Evolutionary conservation across 2,888 invertebrate genomes (phyloP), one percentile per base, ranked within the genome.

Genomic region (Drosophila imparisetae): DNA sequence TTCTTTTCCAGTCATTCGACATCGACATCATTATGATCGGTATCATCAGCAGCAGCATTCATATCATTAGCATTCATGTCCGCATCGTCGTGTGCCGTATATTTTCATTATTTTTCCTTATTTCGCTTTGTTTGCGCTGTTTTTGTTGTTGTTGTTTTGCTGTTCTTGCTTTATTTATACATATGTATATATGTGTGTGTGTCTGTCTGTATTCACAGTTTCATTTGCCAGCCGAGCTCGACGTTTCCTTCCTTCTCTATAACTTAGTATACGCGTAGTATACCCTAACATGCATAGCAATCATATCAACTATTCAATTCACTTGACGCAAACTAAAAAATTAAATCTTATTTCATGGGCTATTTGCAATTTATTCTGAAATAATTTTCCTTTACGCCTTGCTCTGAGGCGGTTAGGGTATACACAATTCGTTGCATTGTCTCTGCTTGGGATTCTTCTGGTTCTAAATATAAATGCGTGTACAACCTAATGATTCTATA

Each of bases 401-500:
- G 6, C 7, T 4, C 45, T 18, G 2, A 49, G 18, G 0, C 7
- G n/a, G 40, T 2, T 48, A 68, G 75, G 18, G 70, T 59, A 62
- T 75, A 0, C 59, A 38, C 1, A 49, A 45, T 52, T 73, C 68
- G 54, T 13, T 65, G 45, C 54, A 32, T 15, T 40, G 40, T 48
- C 48, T 42, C 32, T 64, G 61, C 65, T 67, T 64, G 62, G 66
- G 72, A 72, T 76, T 71, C 73, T 72, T 72, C 64, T 78, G 69
- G 69, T 72, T 78, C 91, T 90, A 91, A 87, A 90, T 90, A 87
- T 90, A 90, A 87, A 81, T 80, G 73, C 86, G 81, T 86, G 86
- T 89, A 89, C 87, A 91, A 90, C 86, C 91, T 89, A 91, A 90
- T 91, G 90, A 91, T 89, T 90, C 89, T 90, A 90, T 91, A 91